phyloP scores from a whole-genome alignment of 2,797 vertebrate genomes.

The Tauraco hartlaubi region DNA sequence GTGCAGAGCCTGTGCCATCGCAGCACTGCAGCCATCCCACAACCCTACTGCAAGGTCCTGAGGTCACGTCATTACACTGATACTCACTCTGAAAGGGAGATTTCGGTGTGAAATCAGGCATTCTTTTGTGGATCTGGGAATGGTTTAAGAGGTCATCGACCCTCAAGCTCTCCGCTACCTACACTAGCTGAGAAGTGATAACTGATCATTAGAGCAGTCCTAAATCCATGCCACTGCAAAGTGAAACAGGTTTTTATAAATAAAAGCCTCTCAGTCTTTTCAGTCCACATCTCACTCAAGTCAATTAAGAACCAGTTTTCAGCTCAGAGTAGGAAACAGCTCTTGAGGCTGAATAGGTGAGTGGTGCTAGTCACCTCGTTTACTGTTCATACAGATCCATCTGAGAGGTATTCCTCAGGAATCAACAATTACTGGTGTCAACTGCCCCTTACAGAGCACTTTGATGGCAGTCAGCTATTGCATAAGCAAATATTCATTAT shows the following conservation, averaged over 20 bases:
- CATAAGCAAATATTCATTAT: not conserved
- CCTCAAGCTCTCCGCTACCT: not conserved
- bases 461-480: not conserved
- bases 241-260: not conserved
- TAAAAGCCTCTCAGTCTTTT: not conserved
- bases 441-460: not conserved
- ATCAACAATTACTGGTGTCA: not conserved
- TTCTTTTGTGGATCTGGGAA: not conserved
- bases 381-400: not conserved
- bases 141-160: not conserved
- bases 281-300: not conserved
- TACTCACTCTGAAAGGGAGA: not conserved
- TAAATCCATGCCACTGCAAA: not conserved
- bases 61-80: not conserved
- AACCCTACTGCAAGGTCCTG: not conserved
- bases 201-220: not conserved
- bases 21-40: not conserved
- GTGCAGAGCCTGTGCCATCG: not conserved
- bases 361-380: not conserved
- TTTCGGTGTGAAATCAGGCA: not conserved
- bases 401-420: not conserved
- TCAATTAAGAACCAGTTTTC: slow-evolving; percentile 40
- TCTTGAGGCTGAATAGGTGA: not conserved
- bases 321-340: not conserved
- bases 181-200: not conserved